Base-by-base conservation (phyloP, 2,113 vertebrate genomes). In the Halichoerus grypus region DNA sequence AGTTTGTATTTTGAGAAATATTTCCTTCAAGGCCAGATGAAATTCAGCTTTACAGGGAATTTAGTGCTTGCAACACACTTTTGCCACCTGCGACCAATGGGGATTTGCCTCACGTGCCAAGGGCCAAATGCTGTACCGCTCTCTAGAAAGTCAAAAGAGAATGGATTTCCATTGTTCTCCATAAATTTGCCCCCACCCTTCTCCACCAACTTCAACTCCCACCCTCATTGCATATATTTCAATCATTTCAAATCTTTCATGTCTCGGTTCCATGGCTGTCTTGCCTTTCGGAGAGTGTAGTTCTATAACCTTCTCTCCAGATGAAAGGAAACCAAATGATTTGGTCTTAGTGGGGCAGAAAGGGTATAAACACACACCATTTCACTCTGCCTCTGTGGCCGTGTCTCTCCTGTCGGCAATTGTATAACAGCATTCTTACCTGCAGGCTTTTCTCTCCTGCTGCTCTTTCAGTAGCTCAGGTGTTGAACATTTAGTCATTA, bases 121-220 rank as follows among this genome's bases (percentile, higher is more conserved):
- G 98, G 98, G 97, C 98, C 98, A 97, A 97, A 97, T 98, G 98
- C 96, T 97, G 96, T 98, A 98, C 98, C 97, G 94, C 97, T 98
- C 96, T 98, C 97, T 97, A 97, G 89, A 96, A 96, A 97, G 59
- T 95, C 91, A 97, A 96, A 97, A 95, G 95, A 94, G 71, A 96
- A 97, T 90, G 71, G 22, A 94, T 97, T 97, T 97, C 59, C 95
- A 85, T 77, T 94, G 57, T 80, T 96, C 21, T 95, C 39, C 49
- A 80, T 94, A 90, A 69, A 92, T 79, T 59, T 88, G 2, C 51
- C 74, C 92, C 97, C 97, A 94, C 97, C 95, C 92, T 95, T 76
- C 22, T 96, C 80, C 90, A 97, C 97, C 97, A 97, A 85, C 71
- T 94, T 91, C 94, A 90, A 28, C 26, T 83, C 94, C 97, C 95